Evolutionary conservation across 1,140 invertebrate species (phyloP).

Genomic region (Uloborus diversus): DNA sequence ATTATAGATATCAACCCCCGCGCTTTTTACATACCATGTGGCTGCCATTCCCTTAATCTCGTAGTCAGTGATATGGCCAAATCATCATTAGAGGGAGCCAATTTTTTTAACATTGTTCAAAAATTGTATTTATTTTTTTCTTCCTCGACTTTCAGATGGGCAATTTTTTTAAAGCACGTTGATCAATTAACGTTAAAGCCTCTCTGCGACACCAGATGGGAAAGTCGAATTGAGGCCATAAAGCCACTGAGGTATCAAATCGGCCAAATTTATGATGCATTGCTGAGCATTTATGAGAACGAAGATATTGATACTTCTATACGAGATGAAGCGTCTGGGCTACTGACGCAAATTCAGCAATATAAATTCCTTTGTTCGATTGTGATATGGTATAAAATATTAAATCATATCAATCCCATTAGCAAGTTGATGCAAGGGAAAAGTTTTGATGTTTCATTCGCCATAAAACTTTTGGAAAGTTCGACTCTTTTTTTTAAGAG

Average conservation of each 20-base stretch:
- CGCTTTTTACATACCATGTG: not conserved
- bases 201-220: not conserved
- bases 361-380: too few relatives aligned
- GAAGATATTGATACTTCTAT: not conserved
- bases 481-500: too few relatives aligned
- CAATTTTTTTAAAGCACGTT: not conserved
- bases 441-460: too few relatives aligned
- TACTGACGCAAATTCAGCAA: too few relatives aligned
- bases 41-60: not conserved
- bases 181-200: not conserved
- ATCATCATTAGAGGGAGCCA: not conserved
- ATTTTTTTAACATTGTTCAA: not conserved
- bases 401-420: too few relatives aligned
- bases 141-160: not conserved
- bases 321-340: not conserved
- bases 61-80: not conserved
- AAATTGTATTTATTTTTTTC: not conserved
- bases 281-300: too few relatives aligned
- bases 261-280: not conserved
- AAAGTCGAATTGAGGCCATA: not conserved
- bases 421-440: too few relatives aligned
- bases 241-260: not conserved
- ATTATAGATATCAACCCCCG: not conserved
- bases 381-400: too few relatives aligned
- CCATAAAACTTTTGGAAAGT: too few relatives aligned